These are phyloP conservation scores for Trematocara variabile DNA, from an alignment of 2,113 vertebrate genomes.

Conservation along the genomic window DNA sequence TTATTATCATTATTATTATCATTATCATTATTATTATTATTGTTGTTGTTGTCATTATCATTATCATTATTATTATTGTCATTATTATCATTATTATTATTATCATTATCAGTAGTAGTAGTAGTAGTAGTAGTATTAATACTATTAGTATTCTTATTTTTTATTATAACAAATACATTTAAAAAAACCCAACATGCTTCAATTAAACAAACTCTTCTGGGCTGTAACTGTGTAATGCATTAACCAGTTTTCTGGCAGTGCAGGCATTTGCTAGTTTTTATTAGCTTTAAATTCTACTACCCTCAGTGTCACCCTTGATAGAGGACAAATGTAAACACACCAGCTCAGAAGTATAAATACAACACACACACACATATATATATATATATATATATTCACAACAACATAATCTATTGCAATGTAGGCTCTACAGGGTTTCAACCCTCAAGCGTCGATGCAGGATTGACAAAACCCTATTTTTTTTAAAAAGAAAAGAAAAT, in stretches of 20 bases:
- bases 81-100: not conserved
- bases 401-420: not conserved
- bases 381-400: not conserved
- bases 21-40: too few species aligned
- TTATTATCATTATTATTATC: too few species aligned
- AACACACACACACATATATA: not conserved
- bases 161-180: not conserved
- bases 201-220: not conserved
- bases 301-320: not conserved
- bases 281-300: not conserved
- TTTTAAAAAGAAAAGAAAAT: rapidly evolving
- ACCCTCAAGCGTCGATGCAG: not conserved
- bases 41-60: too few species aligned
- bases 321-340: not conserved
- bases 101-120: not conserved
- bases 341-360: not conserved
- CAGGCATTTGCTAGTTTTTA: not conserved
- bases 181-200: rapidly evolving
- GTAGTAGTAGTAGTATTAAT: too few species aligned
- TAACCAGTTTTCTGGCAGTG: not conserved
- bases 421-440: not conserved
- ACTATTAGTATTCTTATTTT: not conserved
- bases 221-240: not conserved
- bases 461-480: not conserved
- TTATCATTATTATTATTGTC: too few species aligned